Percentiles rank a stretch among this genome's conserved stretches.
Evolutionary conservation across 2,888 invertebrate species (phyloP).

Genomic region (Blastobasis adustella): DNA sequence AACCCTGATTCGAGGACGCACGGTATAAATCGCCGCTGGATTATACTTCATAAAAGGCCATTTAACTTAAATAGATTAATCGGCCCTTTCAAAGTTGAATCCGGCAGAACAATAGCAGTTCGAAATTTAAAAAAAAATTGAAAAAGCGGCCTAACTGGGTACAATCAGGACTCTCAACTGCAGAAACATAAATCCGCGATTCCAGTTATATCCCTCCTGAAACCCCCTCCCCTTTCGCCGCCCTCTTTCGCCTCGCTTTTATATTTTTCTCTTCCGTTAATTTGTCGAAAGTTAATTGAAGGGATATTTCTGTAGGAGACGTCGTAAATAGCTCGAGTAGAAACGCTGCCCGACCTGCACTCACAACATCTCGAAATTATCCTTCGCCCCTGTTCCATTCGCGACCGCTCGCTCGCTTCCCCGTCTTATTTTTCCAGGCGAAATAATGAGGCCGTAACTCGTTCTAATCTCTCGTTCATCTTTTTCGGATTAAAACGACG

Average conservation of each 20-base stretch:
- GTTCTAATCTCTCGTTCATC: constrained; percentile 10
- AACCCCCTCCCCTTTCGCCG: constrained; percentile 21
- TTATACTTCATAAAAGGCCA: too few relatives aligned
- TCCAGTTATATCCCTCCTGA: constrained; percentile 62
- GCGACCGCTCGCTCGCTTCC: not conserved
- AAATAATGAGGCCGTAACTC: constrained; percentile 8
- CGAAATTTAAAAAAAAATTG: constrained; percentile 50
- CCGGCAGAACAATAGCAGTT: constrained; percentile 60
- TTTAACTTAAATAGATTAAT: not conserved
- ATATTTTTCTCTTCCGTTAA: constrained; percentile 58
- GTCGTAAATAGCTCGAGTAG: constrained; percentile 44
- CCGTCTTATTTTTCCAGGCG: constrained; percentile 1
- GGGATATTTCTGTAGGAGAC: constrained; percentile 44
- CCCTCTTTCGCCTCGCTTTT: constrained; percentile 34
- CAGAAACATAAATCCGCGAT: constrained; percentile 68
- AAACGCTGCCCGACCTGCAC: constrained; percentile 34
- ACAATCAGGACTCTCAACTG: constrained; percentile 69
- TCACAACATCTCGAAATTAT: constrained; percentile 39
- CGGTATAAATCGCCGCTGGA: too few relatives aligned
- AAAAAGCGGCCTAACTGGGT: constrained; percentile 57
- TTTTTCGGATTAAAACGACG: constrained; percentile 12
- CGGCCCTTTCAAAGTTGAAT: constrained; percentile 18
- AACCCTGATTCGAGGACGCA: too few relatives aligned
- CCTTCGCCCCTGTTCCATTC: constrained; percentile 24
- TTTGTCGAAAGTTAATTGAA: constrained; percentile 64